Conservation (phyloP, 1,140 invertebrate species). For the Zophobas morio region DNA sequence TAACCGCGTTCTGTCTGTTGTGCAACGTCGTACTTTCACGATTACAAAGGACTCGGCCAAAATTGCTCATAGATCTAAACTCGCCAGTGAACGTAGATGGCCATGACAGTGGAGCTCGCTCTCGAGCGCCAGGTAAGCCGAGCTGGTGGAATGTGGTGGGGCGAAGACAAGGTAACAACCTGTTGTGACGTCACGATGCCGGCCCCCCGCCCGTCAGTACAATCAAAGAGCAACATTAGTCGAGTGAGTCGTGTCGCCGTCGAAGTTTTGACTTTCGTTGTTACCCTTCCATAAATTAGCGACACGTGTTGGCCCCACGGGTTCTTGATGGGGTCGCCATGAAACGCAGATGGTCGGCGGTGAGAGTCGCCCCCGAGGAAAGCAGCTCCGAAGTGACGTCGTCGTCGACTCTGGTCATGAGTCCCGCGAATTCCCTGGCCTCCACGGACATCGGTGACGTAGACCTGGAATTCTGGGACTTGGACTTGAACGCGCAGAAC, state of each 20-base stretch:
- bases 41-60: slow-evolving; percentile 17
- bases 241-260: slow-evolving; percentile 28
- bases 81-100: slow-evolving; percentile 57
- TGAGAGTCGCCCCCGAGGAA: slow-evolving; percentile 77
- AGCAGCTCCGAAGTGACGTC: slow-evolving; percentile 83
- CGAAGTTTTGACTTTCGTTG: slow-evolving; percentile 27
- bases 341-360: slow-evolving; percentile 80
- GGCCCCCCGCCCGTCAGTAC: slow-evolving; percentile 53
- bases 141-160: slow-evolving; percentile 60
- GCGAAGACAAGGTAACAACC: slow-evolving; percentile 62
- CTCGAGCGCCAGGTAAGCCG: slow-evolving; percentile 61
- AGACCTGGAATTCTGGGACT: slow-evolving; percentile 87
- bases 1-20: slow-evolving; percentile 11
- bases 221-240: slow-evolving; percentile 39
- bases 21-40: slow-evolving; percentile 30
- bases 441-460: slow-evolving; percentile 76
- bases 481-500: slow-evolving; percentile 65
- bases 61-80: slow-evolving; percentile 24
- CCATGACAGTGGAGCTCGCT: slow-evolving; percentile 64
- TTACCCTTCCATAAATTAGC: slow-evolving; percentile 40
- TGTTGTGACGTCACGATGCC: slow-evolving; percentile 64
- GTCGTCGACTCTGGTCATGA: slow-evolving; percentile 77
- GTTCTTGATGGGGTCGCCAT: slow-evolving; percentile 63
- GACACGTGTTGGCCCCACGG: slow-evolving; percentile 21
- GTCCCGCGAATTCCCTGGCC: slow-evolving; percentile 78